Conservation (phyloP, 2,797 vertebrate genomes). For the Poecilia velifera region DNA sequence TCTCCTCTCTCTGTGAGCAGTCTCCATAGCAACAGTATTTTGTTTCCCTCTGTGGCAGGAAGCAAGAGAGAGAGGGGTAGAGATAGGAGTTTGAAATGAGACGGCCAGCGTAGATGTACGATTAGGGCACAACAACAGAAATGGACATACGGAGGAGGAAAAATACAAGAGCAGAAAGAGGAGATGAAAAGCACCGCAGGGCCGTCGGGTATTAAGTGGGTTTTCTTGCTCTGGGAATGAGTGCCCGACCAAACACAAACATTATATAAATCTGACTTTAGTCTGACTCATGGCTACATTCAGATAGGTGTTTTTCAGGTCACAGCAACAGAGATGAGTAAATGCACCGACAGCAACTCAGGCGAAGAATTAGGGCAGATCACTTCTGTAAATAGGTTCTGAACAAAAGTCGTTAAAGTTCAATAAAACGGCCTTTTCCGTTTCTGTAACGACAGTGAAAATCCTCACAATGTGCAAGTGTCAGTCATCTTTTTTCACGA, state of each 20-base stretch:
- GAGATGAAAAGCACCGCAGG: constrained; percentile 37
- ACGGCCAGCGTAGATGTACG: constrained; percentile 38
- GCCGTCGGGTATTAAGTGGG: constrained; percentile 48
- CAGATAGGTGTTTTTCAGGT: constrained; percentile 58
- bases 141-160: constrained; percentile 32
- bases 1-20: constrained; percentile 71
- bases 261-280: constrained; percentile 65
- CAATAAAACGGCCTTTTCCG: constrained; percentile 11
- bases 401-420: constrained; percentile 20
- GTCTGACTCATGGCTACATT: constrained; percentile 59
- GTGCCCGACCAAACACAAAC: constrained; percentile 39
- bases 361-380: constrained; percentile 39
- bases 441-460: neutral
- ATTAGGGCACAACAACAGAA: constrained; percentile 53
- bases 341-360: constrained; percentile 55
- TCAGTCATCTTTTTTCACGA: neutral
- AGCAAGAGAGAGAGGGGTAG: constrained; percentile 58
- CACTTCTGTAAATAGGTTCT: constrained; percentile 51
- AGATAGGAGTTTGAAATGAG: constrained; percentile 60
- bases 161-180: constrained; percentile 38
- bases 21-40: constrained; percentile 86
- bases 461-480: neutral
- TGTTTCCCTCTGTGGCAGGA: constrained; percentile 77
- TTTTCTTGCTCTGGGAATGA: constrained; percentile 53
- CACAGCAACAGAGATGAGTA: constrained; percentile 56